phyloP scores from a whole-genome alignment of 2,888 invertebrate species.

The Apeira syringaria region DNA sequence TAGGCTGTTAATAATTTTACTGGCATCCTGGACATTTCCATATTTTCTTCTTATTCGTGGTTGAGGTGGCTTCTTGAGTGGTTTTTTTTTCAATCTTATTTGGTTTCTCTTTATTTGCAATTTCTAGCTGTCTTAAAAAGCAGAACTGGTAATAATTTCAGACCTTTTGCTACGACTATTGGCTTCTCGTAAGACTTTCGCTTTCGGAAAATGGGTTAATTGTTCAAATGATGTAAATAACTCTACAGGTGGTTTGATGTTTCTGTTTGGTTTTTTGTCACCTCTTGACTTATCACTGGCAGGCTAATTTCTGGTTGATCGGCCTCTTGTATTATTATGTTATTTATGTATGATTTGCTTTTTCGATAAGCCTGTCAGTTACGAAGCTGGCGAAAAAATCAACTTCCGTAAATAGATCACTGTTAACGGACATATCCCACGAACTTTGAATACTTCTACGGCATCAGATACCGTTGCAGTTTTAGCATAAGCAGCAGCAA shows the following conservation, averaged over 20 bases:
- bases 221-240: not conserved
- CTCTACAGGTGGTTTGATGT: too few relatives aligned
- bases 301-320: not conserved
- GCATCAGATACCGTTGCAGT: not conserved
- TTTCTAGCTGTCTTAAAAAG: not conserved
- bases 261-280: too few relatives aligned
- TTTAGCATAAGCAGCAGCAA: not conserved
- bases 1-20: not conserved
- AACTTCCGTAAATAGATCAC: not conserved
- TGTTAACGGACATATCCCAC: not conserved
- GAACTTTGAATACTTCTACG: not conserved
- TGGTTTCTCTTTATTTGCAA: not conserved
- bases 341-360: not conserved
- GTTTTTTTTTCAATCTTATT: not conserved
- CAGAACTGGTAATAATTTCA: not conserved
- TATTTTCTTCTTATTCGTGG: not conserved
- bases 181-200: not conserved
- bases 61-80: not conserved
- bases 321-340: not conserved
- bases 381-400: not conserved
- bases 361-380: not conserved
- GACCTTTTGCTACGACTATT: not conserved
- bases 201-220: not conserved
- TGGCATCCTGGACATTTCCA: slow-evolving; percentile 1
- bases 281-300: not conserved